Evolutionary conservation across 2,797 vertebrate species (phyloP).

Genomic region (Decapterus maruadsi): DNA sequence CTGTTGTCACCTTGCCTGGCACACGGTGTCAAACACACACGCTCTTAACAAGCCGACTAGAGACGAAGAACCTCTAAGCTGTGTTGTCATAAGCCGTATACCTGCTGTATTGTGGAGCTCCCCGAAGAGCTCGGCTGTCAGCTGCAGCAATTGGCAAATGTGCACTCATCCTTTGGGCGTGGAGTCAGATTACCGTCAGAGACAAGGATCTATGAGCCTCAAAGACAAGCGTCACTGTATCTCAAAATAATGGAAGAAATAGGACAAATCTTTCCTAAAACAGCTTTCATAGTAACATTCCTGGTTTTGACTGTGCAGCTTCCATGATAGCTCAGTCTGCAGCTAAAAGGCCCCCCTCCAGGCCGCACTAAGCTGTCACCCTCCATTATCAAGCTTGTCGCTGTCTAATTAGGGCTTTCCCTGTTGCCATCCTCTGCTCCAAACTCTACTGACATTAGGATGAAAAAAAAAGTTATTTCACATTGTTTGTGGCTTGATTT

Average conservation of each 20-base stretch:
- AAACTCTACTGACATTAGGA: conserved; percentile 21
- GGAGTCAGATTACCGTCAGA: conserved; percentile 44
- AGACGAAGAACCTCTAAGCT: conserved; percentile 45
- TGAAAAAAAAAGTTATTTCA: conserved; percentile 3
- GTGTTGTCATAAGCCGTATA: conserved; percentile 35
- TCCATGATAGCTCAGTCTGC: conserved; percentile 13
- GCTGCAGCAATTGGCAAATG: conserved; percentile 36
- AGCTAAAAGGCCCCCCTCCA: conserved; percentile 25
- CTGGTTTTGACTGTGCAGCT: conserved; percentile 1
- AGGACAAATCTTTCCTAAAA: not conserved
- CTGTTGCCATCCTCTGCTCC: conserved; percentile 9
- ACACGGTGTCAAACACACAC: conserved; percentile 41
- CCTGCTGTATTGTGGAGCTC: conserved; percentile 33
- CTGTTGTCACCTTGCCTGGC: conserved; percentile 38
- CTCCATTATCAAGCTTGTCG: conserved; percentile 40
- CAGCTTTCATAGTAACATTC: not conserved
- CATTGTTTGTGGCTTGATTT: conserved; percentile 9
- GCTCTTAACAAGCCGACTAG: conserved; percentile 67
- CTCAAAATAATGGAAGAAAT: not conserved
- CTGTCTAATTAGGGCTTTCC: conserved; percentile 52
- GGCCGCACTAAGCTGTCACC: conserved; percentile 37
- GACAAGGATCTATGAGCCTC: conserved; percentile 21
- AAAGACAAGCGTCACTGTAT: not conserved
- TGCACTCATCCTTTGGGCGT: conserved; percentile 38
- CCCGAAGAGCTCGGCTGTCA: conserved; percentile 59